phyloP scores from a whole-genome alignment of 2,113 vertebrate genomes.

The Lamprotornis superbus region DNA sequence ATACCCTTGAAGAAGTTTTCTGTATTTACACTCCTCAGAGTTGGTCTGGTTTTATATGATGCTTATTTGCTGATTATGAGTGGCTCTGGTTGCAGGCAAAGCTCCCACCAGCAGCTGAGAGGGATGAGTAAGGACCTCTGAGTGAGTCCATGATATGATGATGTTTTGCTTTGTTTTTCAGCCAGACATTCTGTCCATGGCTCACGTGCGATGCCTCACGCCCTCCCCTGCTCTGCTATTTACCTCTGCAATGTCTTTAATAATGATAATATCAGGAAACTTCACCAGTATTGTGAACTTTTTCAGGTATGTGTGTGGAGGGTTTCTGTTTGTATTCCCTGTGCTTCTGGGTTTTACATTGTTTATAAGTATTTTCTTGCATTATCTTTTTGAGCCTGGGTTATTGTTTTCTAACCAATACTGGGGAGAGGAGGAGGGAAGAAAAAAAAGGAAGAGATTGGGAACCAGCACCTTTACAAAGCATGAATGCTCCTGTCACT shows the following conservation, averaged over 20 bases:
- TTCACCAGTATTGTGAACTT: slow-evolving; percentile 86
- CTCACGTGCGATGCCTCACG: slow-evolving; percentile 78
- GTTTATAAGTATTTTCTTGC: not conserved
- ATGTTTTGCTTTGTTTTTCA: slow-evolving; percentile 48
- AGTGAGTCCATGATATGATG: not conserved
- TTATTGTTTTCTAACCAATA: not conserved
- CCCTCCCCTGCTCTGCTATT: slow-evolving; percentile 87
- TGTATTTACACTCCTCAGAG: not conserved
- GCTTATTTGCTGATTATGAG: not conserved
- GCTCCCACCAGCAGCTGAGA: not conserved
- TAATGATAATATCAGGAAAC: slow-evolving; percentile 81
- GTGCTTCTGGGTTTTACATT: not conserved
- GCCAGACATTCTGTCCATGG: slow-evolving; percentile 87
- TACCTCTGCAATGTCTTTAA: slow-evolving; percentile 77
- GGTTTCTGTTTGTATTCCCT: not conserved
- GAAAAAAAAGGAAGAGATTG: not conserved
- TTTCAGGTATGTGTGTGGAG: slow-evolving; percentile 76
- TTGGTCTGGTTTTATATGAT: not conserved
- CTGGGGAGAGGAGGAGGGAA: not conserved
- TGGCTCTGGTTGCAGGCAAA: not conserved
- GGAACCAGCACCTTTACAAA: not conserved
- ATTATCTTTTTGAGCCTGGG: not conserved
- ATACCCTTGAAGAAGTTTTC: not conserved
- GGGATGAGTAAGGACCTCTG: not conserved
- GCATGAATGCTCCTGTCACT: not conserved